Conservation (phyloP, 2,113 vertebrate genomes). For the Gallinago media region DNA sequence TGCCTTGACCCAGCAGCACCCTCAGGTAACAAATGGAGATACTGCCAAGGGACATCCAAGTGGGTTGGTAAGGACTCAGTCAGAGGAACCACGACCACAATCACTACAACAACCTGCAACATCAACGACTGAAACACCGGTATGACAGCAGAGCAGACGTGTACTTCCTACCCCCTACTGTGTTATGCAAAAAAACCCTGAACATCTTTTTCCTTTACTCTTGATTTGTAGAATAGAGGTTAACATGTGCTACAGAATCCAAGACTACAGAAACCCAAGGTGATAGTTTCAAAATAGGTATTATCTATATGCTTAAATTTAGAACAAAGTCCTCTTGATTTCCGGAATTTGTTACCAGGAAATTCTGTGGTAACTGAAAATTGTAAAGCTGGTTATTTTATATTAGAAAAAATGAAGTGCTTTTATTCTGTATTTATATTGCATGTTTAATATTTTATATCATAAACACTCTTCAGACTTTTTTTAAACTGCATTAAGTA, state of each 20-base stretch:
- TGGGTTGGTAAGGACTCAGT: conserved; percentile 80
- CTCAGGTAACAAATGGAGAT: conserved; percentile 95
- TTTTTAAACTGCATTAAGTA: background rate
- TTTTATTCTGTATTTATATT: background rate
- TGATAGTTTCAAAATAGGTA: background rate
- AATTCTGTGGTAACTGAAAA: background rate
- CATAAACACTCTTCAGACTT: rapidly evolving
- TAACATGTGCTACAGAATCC: background rate
- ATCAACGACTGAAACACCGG: conserved; percentile 97
- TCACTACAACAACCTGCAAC: conserved; percentile 97
- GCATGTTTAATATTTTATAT: background rate
- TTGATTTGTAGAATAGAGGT: background rate
- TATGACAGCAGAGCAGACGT: conserved; percentile 60
- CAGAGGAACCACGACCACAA: conserved; percentile 87
- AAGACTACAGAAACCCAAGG: background rate
- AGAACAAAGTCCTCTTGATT: background rate
- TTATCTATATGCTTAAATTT: background rate
- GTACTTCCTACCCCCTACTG: background rate
- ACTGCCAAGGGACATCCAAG: conserved; percentile 86
- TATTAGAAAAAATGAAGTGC: background rate
- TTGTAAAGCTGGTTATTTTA: background rate
- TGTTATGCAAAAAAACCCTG: background rate
- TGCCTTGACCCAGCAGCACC: conserved; percentile 91
- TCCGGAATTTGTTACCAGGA: background rate
- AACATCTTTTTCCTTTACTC: background rate